These are phyloP conservation scores for Halisarca cf. caerulea DNA, from an alignment of 37 sponge, comb jelly and placozoan genomes.

Conservation along the genomic window DNA sequence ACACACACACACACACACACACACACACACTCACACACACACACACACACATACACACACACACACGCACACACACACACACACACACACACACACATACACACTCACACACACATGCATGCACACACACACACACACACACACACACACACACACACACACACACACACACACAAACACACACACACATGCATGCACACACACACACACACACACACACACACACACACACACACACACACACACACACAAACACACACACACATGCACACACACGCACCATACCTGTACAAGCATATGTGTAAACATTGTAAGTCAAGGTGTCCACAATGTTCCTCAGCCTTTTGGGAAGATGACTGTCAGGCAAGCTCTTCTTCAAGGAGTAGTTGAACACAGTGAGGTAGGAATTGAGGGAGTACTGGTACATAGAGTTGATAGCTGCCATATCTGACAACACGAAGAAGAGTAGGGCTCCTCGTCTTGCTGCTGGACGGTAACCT, in stretches of 20 bases:
- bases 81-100: not conserved
- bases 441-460: conserved; percentile 98
- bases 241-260: not conserved
- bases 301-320: conserved; percentile 92
- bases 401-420: conserved; percentile 94
- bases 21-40: too few relatives aligned
- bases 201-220: not conserved
- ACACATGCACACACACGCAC: not conserved
- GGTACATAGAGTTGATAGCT: conserved; percentile 98
- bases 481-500: conserved; percentile 95
- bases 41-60: not conserved
- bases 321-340: conserved; percentile 95
- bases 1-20: not conserved
- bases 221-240: conserved; percentile 16
- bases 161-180: too few relatives aligned
- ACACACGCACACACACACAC: not conserved
- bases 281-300: conserved; percentile 96
- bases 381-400: conserved; percentile 94
- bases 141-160: too few relatives aligned
- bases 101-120: too few relatives aligned
- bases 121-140: not conserved
- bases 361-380: conserved; percentile 86
- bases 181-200: not conserved
- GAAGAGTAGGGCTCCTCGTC: conserved; percentile 96
- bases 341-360: conserved; percentile 88